Evolutionary conservation across 92 coral and sea anemone genomes (phyloP).

Genomic region (Siderastrea siderea): DNA sequence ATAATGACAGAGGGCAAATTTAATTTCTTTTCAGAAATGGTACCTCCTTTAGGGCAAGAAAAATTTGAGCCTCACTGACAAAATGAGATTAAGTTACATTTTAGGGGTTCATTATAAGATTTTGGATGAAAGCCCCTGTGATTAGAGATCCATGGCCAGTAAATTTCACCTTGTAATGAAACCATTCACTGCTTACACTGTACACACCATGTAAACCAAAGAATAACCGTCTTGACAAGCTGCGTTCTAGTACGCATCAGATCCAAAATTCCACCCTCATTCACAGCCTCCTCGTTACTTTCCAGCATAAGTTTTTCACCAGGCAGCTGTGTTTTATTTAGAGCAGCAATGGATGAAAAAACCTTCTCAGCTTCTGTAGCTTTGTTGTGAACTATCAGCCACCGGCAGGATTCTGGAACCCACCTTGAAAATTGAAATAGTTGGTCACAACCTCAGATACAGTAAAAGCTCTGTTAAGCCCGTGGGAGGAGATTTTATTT

Average conservation of each 20-base stretch:
- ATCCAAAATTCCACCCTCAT: constrained; percentile 80
- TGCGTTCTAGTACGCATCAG: constrained; percentile 72
- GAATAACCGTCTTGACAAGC: constrained; percentile 61
- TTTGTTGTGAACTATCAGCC: constrained; percentile 82
- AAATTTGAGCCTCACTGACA: too few relatives aligned
- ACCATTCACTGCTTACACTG: too few relatives aligned
- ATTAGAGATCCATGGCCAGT: background rate
- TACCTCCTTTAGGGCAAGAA: too few relatives aligned
- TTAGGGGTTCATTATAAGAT: too few relatives aligned
- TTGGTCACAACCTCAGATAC: background rate
- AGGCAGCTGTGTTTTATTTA: constrained; percentile 68
- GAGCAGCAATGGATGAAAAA: constrained; percentile 66
- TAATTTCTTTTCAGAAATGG: too few relatives aligned
- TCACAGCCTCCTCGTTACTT: constrained; percentile 16
- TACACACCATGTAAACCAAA: constrained; percentile 84
- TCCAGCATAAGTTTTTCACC: constrained; percentile 29
- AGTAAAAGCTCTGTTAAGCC: background rate
- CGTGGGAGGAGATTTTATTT: too few relatives aligned
- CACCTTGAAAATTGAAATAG: constrained; percentile 57
- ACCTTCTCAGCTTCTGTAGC: constrained; percentile 70
- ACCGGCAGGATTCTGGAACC: constrained; percentile 92
- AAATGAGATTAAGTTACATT: too few relatives aligned
- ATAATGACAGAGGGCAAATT: too few relatives aligned
- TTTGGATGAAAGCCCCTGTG: too few relatives aligned
- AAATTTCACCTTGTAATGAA: background rate